A percentile compares a stretch with the other conserved stretches of the same genome.
Evolutionary conservation across 2,113 vertebrate species (phyloP).

Genomic region (Myiozetetes cayanensis): DNA sequence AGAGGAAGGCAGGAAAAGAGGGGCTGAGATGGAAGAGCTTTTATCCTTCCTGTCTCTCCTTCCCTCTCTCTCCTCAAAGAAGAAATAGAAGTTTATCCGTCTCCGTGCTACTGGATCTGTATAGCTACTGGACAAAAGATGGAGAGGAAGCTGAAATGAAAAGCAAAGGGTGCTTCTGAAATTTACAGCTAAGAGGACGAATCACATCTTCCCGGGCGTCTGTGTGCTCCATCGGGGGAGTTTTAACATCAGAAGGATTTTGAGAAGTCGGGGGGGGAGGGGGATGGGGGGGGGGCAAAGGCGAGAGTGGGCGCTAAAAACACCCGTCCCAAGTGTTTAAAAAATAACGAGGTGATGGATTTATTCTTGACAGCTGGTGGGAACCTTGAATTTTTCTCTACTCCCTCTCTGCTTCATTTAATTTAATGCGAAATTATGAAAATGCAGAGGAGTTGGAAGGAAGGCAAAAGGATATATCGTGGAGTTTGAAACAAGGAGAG

Average conservation of each 20-base stretch:
- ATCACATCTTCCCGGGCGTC: slow-evolving; percentile 9
- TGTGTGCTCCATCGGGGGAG: slow-evolving; percentile 12
- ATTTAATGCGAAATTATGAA: slow-evolving; percentile 73
- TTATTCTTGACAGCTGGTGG: slow-evolving; percentile 71
- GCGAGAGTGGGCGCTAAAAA: slow-evolving; percentile 43
- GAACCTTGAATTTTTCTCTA: slow-evolving; percentile 66
- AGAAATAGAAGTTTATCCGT: slow-evolving; percentile 51
- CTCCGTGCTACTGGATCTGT: slow-evolving; percentile 25
- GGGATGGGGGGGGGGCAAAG: slow-evolving; percentile 12
- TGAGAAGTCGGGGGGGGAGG: neutral
- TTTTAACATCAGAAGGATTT: slow-evolving; percentile 56
- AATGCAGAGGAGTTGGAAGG: slow-evolving; percentile 74
- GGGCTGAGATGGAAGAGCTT: slow-evolving; percentile 24
- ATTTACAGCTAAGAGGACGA: slow-evolving; percentile 44
- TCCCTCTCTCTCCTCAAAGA: slow-evolving; percentile 14
- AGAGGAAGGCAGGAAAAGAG: slow-evolving; percentile 15
- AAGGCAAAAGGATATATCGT: slow-evolving; percentile 57
- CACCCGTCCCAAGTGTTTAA: slow-evolving; percentile 34
- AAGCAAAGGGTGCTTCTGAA: slow-evolving; percentile 39
- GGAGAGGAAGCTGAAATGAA: slow-evolving; percentile 54
- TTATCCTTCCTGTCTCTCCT: neutral
- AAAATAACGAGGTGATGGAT: slow-evolving; percentile 48
- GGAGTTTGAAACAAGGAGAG: slow-evolving; percentile 67
- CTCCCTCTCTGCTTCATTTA: slow-evolving; percentile 47
- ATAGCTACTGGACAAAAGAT: slow-evolving; percentile 48